Base-by-base conservation (phyloP, 2,113 vertebrate genomes). In the Rhynchomys soricoides region DNA sequence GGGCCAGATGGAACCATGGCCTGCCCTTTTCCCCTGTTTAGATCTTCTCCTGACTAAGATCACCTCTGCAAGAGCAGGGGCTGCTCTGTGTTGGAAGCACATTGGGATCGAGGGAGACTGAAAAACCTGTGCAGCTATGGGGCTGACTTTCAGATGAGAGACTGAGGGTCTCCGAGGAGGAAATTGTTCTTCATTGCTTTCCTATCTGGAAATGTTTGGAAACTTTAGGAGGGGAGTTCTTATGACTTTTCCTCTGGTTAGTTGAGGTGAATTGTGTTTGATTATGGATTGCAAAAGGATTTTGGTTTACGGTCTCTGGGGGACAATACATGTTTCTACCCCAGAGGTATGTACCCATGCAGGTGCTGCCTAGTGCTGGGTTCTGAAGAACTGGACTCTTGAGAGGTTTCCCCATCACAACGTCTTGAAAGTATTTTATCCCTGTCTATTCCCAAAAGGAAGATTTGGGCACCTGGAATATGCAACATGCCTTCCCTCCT, bases 401-500 rank as follows among this genome's bases (percentile, higher is more conserved):
- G 40, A 90, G 37, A 7, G 11, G 3, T 57, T 71, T 26, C 73
- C 0, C 0, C 0, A 19, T 29, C 40, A 83, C 55, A 88, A 95
- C 94, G 97, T 96, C 95, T 97, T 98, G 93, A 97, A 97, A 91
- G 52, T 81, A 96, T 97, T 96, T 97, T 96, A 92, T 93, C 62
- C 40, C 31, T 93, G 66, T 95, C 70, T 71, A 92, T 97, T 92
- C 66, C 79, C 90, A 73, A 96, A 95, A 96, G 93, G 77, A 88
- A 95, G 75, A 95, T 73, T 82, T 90, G 52, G 88, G 71, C 93
- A 75, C 82, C 94, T 96, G 81, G 45, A 96, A 97, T 89, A 95
- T 59, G 74, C 26, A 95, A 55, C 74, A 50, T 86, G 31, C n/a
- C 4, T 83, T 91, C 31, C 40, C 19, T 7, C 40, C 66, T 75